These are phyloP conservation scores for Sebastes baramenuke DNA, from an alignment of 2,797 vertebrate species.

Conservation along the genomic window DNA sequence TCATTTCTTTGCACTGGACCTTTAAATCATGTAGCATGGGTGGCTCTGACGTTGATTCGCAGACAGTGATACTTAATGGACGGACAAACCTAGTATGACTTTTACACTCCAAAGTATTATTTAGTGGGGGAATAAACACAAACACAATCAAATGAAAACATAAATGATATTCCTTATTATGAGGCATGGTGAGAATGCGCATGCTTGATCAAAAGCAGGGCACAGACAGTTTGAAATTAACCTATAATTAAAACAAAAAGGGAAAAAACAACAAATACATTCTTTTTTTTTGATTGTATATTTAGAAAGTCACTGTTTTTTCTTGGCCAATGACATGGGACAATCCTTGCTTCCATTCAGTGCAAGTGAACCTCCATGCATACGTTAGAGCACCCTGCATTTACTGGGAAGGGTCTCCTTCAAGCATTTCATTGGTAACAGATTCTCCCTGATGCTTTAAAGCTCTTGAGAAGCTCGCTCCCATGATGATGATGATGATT, in stretches of 20 bases:
- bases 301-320: neutral
- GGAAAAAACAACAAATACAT: slow-evolving; percentile 35
- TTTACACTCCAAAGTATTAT: neutral
- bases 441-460: slow-evolving; percentile 39
- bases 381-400: neutral
- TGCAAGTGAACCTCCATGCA: slow-evolving; percentile 28
- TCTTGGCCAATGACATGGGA: slow-evolving; percentile 32
- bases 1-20: neutral
- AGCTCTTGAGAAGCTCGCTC: slow-evolving; percentile 15
- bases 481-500: neutral
- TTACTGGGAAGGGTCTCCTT: slow-evolving; percentile 8
- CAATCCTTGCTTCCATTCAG: slow-evolving; percentile 16
- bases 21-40: neutral
- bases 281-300: slow-evolving; percentile 31
- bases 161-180: neutral
- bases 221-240: slow-evolving; percentile 3
- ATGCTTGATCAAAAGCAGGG: neutral
- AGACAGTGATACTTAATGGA: neutral
- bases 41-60: neutral
- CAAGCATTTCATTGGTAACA: slow-evolving; percentile 22
- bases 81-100: slow-evolving; percentile 6
- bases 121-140: neutral
- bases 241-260: neutral
- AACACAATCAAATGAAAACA: slow-evolving; percentile 4
- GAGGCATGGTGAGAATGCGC: neutral